Evolutionary conservation across 1,140 invertebrate species (phyloP), one percentile per base, ranked within the genome.

Genomic region (Drosophila carrolli): DNA sequence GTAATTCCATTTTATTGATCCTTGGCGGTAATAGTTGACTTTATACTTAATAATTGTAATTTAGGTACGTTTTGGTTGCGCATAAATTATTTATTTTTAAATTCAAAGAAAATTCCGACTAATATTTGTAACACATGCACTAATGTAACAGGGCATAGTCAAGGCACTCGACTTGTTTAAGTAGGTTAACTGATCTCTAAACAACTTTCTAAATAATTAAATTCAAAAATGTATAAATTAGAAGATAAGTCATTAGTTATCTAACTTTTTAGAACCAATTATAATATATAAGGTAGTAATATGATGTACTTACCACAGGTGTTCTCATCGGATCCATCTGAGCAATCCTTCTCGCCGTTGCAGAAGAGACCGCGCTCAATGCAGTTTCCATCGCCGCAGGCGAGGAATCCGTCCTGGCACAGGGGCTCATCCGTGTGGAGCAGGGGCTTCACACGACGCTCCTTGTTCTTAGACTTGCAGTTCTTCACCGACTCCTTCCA

Each of bases 401-500:
- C 97, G 51, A 98, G 93, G 86, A 94, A 96, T 23, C 97, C 97
- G 82, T 97, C 97, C 90, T 95, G 95, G 92, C 98, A 98, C 23
- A 98, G 94, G 3, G 97, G 97, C 91, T 98, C 97, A 78, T 98
- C 97, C 4, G 97, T 98, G 93, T 96, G 96, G 4, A 98, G 93
- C 63, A 98, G 93, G 57, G 98, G 98, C 92, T 97, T 97, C 11
- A 97, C 95, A 92, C 97, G 97, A 65, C 96, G 95, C 90, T 97
- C 97, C 92, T 98, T 98, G 93, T 96, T 97, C 93, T 97, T 98
- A 84, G 97, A 93, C 86, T 97, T 97, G 93, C 98, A 98, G 92
- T 98, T 98, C 92, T 97, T 98, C 0, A 98, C 97, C 3, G 97
- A 95, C 70, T 96, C 96, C 92, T 98, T 98, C 97, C 97, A 98